Base-by-base conservation (phyloP, 1,140 invertebrate species). In the Ostrea denselamellosa region DNA sequence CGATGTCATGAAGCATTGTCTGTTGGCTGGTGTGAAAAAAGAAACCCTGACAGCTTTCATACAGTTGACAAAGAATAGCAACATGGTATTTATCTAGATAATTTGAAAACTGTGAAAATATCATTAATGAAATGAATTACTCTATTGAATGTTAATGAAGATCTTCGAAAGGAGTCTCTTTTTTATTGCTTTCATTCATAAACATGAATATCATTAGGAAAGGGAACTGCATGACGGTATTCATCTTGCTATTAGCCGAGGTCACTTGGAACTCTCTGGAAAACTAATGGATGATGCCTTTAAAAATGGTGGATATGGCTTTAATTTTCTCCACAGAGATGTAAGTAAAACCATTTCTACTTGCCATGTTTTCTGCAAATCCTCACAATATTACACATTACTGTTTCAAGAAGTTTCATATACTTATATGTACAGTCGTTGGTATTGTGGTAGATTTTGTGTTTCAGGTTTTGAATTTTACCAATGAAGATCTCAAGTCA, bases 291-390 rank as follows among this genome's bases (percentile, higher is more conserved):
- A 93, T 51, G 93, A 95, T 68, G 94, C 93, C 54, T 56, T 93
- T 28, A 92, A 93, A 51, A 88, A 92, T 7, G 93, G 93, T 56
- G 93, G 92, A 17, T 94, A 90, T 92, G 95, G 95, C 28, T 95
- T 95, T 88, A 94, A 94, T 86, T 92, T 89, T 82, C 90, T 95
- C 14, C 95, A 95, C 90, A 93, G 93, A 92, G 94, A 95, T 88
- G 94, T 95, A 91, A 91, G 90, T 89, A 19, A n/a, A 28, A 14
- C 25, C 10, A 52, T 71, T 12, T 34, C 14, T 62, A 17, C n/a
- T n/a, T 14, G 3, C 2, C 17, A 19, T 19, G 56, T 65, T 28
- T 7, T 68, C 5, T 77, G 52, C 9, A 77, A 8, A 65, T 85
- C 14, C 19, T 9, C n/a, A 28, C 17, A 17, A 28, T 53, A n/a